Percentiles rank a stretch among this genome's conserved stretches.
Evolutionary conservation across 1,140 invertebrate genomes (phyloP).

Genomic region (Dreissena polymorpha): DNA sequence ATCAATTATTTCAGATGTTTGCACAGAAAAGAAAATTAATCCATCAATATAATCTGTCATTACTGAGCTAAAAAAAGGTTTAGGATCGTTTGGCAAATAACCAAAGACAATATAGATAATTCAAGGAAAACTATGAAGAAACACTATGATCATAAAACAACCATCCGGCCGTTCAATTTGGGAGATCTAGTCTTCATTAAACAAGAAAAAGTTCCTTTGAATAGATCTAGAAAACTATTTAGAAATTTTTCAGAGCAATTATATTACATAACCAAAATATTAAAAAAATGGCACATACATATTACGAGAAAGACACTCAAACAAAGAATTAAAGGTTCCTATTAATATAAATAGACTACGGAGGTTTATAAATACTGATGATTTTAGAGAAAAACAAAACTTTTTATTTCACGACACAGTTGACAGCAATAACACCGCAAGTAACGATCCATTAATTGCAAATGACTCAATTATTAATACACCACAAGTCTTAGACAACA

Average conservation of each 20-base stretch:
- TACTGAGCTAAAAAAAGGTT: background rate
- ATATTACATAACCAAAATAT: constrained; percentile 1
- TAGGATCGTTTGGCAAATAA: background rate
- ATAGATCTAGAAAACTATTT: background rate
- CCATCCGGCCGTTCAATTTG: no score
- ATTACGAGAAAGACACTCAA: no score
- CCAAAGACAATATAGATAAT: background rate
- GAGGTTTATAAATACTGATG: no score
- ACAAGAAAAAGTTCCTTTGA: background rate
- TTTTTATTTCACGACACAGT: no score
- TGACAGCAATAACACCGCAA: no score
- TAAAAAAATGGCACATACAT: no score
- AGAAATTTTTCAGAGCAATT: background rate
- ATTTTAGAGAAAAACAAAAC: no score
- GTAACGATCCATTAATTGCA: no score
- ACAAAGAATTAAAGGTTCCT: no score
- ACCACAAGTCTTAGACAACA: no score
- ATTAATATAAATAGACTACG: no score
- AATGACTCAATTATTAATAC: no score
- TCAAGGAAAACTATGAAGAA: background rate
- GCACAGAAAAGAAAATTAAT: background rate
- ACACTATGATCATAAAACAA: background rate
- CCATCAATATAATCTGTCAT: background rate
- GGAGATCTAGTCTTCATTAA: background rate
- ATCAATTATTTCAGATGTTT: background rate